Base-by-base conservation (phyloP, 2,113 vertebrate species). In the Engystomops pustulosus region DNA sequence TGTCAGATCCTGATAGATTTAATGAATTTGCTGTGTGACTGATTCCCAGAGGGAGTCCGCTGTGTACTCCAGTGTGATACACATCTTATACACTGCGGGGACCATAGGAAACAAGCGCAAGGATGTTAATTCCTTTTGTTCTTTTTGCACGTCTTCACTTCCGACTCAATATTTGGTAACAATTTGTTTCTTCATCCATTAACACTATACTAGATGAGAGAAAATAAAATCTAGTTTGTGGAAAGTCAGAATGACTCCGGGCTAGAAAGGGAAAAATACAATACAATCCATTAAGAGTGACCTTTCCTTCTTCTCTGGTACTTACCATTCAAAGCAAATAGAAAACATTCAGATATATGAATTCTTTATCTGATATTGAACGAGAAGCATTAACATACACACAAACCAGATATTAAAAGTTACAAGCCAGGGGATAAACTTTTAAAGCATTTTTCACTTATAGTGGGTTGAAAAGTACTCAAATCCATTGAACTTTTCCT, bases 1-100 rank as follows among this genome's bases (percentile, higher is more conserved):
- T 20, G 32, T 53, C 23, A 55, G 27, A 76, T 76, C 47, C 72
- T 76, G 47, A 30, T 34, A 36, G 70, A 72, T 53, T 51, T 76
- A 53, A 51, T 53, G 49, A 76, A 55, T 53, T 55, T 55, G 45
- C 32, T 20, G 47, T 34, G 30, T 55, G 72, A 32, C 45, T 30
- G 27, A 51, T 75, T 75, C 47, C 72, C 72, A 53, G 18, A 51
- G 47, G 41, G 72, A 36, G 27, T 20, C 27, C 9, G 17, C 12
- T 10, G 5, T 20, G 45, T 34, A 32, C 72, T 53, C 9, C 27
- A 6, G 72, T 75, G 25, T 53, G 12, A 18, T 75, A 32, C 72
- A 51, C 23, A 75, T 75, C 72, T 32, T 34, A 51, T 11, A 51
- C 15, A 30, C 25, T 34, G 23, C 41, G 11, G 17, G 62, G 15